A percentile compares a stretch with the other conserved stretches of the same genome.
phyloP scores from a whole-genome alignment of 1,140 invertebrate genomes.

The Gryon sp. region DNA sequence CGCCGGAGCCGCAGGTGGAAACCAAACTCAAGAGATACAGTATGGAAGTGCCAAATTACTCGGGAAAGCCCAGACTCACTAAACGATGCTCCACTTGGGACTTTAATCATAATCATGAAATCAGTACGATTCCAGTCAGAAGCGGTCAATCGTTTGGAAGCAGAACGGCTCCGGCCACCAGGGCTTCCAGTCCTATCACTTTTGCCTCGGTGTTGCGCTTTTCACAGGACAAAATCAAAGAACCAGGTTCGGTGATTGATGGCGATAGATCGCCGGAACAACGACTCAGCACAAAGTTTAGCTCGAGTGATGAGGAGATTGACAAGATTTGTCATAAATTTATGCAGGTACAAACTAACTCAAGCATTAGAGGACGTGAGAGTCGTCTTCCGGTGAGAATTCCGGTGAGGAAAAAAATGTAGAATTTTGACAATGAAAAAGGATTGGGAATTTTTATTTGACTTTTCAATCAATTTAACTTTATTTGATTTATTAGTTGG shows the following conservation, averaged over 20 bases:
- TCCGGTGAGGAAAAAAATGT: conserved; percentile 65
- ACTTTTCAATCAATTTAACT: conserved; percentile 8
- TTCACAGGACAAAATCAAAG: conserved; percentile 38
- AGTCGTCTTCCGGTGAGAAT: conserved; percentile 68
- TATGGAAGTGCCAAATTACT: conserved; percentile 68
- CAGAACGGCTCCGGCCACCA: conserved; percentile 74
- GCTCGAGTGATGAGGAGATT: conserved; percentile 74
- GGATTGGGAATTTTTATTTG: conserved; percentile 20
- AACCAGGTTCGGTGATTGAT: not conserved
- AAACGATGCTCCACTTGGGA: conserved; percentile 74
- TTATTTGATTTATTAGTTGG: not conserved
- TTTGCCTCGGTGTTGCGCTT: conserved; percentile 58
- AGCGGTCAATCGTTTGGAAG: conserved; percentile 70
- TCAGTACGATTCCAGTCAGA: conserved; percentile 74
- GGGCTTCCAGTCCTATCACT: conserved; percentile 74
- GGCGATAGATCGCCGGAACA: conserved; percentile 45
- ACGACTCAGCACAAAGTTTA: conserved; percentile 62
- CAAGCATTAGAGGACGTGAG: conserved; percentile 43
- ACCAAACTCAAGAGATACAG: conserved; percentile 71
- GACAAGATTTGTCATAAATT: conserved; percentile 74
- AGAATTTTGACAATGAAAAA: conserved; percentile 37
- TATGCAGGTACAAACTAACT: conserved; percentile 59
- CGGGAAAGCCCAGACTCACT: conserved; percentile 47
- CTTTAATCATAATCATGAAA: conserved; percentile 77
- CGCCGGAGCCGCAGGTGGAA: conserved; percentile 57